These are phyloP conservation scores for Strigamia crassipes DNA, from an alignment of 2,888 invertebrate genomes.

Conservation along the genomic window DNA sequence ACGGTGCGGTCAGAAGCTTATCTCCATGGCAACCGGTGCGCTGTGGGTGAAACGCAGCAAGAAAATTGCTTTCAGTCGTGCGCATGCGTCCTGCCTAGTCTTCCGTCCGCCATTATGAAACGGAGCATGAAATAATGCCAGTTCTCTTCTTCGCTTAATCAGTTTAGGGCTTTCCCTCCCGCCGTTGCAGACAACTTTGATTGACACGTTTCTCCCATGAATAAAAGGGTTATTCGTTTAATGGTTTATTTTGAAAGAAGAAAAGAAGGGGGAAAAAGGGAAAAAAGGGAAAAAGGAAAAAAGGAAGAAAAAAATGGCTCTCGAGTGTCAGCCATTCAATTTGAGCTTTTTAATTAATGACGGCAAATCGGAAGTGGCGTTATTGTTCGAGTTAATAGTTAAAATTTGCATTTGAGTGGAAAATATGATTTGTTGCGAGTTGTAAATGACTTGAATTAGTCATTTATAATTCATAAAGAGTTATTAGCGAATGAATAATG, in stretches of 20 bases:
- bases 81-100: constrained; percentile 22
- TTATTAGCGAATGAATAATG: not conserved
- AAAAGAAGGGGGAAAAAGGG: too few relatives aligned
- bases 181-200: not conserved
- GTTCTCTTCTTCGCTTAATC: constrained; percentile 20
- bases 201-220: not conserved
- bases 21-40: constrained; percentile 19
- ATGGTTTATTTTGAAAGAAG: too few relatives aligned
- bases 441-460: constrained; percentile 20
- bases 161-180: not conserved
- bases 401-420: constrained; percentile 19
- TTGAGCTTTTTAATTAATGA: not conserved
- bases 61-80: constrained; percentile 26
- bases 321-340: not conserved
- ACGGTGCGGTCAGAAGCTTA: constrained; percentile 4
- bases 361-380: not conserved
- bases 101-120: constrained; percentile 26
- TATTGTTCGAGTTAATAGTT: not conserved
- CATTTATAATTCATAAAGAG: constrained; percentile 13
- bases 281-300: too few relatives aligned
- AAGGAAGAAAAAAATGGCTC: too few relatives aligned
- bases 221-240: constrained; percentile 12
- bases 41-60: constrained; percentile 22
- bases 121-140: constrained; percentile 26
- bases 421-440: constrained; percentile 17